phyloP scores from a whole-genome alignment of 2,797 vertebrate species.

The Salarias fasciatus region DNA sequence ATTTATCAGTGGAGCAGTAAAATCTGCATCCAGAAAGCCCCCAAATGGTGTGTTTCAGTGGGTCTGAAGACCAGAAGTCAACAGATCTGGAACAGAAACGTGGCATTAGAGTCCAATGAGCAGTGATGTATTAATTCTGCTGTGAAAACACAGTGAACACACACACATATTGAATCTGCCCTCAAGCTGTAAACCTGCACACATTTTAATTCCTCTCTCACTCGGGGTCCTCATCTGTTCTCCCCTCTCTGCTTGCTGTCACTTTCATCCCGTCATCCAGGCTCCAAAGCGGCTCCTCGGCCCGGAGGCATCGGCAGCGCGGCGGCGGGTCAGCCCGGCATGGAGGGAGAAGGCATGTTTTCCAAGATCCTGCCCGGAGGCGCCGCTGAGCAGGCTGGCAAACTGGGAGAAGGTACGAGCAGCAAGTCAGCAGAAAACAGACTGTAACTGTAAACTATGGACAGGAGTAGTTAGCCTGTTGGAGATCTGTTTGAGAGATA shows the following conservation, averaged over 20 bases:
- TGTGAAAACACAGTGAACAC: background rate
- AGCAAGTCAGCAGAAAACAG: background rate
- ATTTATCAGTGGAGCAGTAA: too few relatives aligned
- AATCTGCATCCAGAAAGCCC: too few relatives aligned
- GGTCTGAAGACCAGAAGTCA: too few relatives aligned
- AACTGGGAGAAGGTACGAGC: constrained; percentile 93
- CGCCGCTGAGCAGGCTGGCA: constrained; percentile 97
- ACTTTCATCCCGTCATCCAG: constrained; percentile 58
- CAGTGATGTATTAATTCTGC: background rate
- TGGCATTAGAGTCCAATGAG: background rate
- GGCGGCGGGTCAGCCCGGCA: constrained; percentile 83
- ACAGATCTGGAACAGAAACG: too few relatives aligned
- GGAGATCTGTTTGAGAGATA: too few relatives aligned
- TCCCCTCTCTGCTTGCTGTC: background rate
- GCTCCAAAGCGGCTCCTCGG: constrained; percentile 86
- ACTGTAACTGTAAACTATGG: too few relatives aligned
- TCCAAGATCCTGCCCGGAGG: constrained; percentile 96
- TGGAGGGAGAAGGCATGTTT: constrained; percentile 91
- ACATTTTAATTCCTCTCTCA: background rate
- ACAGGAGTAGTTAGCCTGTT: too few relatives aligned
- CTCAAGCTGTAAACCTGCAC: background rate
- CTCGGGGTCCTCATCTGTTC: background rate
- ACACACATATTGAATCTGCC: background rate
- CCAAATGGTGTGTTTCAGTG: too few relatives aligned
- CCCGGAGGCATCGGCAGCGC: constrained; percentile 85